Evolutionary conservation across 23 tunicate genomes (phyloP).

Genomic region (Ciona savignyi): DNA sequence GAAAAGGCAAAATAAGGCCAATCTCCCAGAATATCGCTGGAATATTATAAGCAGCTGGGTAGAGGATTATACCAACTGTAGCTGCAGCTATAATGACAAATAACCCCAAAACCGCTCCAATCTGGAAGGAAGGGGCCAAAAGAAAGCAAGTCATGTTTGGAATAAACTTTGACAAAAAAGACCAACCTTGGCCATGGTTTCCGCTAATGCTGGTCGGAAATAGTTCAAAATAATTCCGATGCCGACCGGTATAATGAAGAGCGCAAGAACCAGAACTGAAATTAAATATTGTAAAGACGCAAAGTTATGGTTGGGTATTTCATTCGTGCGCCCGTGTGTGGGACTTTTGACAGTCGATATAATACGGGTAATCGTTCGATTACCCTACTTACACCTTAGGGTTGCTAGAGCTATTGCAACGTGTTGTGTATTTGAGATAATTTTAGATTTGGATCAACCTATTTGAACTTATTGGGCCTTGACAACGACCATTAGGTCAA

Average conservation of each 20-base stretch:
- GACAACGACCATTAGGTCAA: too few relatives aligned
- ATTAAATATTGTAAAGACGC: too few relatives aligned
- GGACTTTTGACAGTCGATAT: too few relatives aligned
- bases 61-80: constrained; percentile 20
- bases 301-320: too few relatives aligned
- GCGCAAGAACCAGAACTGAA: constrained; percentile 11
- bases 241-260: constrained; percentile 18
- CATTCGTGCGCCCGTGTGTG: too few relatives aligned
- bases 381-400: too few relatives aligned
- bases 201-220: constrained; percentile 16
- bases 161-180: constrained; percentile 4
- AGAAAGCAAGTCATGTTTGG: too few relatives aligned
- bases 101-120: constrained; percentile 22
- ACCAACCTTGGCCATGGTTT: constrained; percentile 13
- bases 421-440: too few relatives aligned
- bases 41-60: constrained; percentile 23
- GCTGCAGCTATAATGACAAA: constrained; percentile 22
- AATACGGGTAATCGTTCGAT: too few relatives aligned
- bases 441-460: too few relatives aligned
- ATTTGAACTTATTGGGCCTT: too few relatives aligned
- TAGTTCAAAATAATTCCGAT: constrained; percentile 19
- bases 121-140: background rate
- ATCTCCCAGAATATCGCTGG: constrained; percentile 15
- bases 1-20: constrained; percentile 15
- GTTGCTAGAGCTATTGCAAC: too few relatives aligned